Evolutionary conservation across 2,888 invertebrate species (phyloP).

Genomic region (Tupiocoris notatus): DNA sequence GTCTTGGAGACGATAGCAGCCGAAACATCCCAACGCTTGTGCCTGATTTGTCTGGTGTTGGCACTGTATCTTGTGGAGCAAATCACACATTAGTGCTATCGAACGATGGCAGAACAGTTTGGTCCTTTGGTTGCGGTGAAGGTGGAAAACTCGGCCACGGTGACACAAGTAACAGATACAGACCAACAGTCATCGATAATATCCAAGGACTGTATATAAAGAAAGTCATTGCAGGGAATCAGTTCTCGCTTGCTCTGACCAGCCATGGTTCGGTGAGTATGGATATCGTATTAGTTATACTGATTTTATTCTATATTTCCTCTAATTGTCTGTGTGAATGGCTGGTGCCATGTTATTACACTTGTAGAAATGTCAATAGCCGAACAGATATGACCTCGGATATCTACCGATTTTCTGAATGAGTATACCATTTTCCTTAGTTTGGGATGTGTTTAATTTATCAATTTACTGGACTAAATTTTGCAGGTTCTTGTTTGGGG

Average conservation of each 20-base stretch:
- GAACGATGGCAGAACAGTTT: conserved; percentile 59
- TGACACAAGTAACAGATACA: conserved; percentile 57
- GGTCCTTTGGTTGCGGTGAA: conserved; percentile 62
- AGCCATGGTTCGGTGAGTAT: conserved; percentile 55
- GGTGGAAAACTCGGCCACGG: conserved; percentile 59
- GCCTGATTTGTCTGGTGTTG: conserved; percentile 60
- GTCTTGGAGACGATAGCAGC: conserved; percentile 63
- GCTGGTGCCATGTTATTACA: too few relatives aligned
- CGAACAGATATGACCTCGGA: too few relatives aligned
- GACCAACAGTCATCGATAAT: conserved; percentile 62
- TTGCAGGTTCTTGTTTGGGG: conserved; percentile 63
- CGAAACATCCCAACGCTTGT: conserved; percentile 62
- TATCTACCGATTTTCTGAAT: too few relatives aligned
- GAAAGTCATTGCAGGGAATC: conserved; percentile 60
- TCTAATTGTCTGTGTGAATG: background rate
- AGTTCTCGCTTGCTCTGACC: conserved; percentile 59
- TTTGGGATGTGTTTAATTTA: too few relatives aligned
- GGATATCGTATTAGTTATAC: background rate
- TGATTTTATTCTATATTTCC: too few relatives aligned
- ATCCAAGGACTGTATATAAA: conserved; percentile 60
- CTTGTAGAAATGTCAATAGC: too few relatives aligned
- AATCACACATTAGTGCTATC: conserved; percentile 60
- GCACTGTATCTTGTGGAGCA: conserved; percentile 60
- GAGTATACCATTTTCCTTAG: too few relatives aligned
- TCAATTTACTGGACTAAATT: too few relatives aligned